Percentiles rank a stretch among this genome's conserved stretches.
Conservation (phyloP, 2,797 vertebrate genomes). For the Pyrocephalus nanus region DNA sequence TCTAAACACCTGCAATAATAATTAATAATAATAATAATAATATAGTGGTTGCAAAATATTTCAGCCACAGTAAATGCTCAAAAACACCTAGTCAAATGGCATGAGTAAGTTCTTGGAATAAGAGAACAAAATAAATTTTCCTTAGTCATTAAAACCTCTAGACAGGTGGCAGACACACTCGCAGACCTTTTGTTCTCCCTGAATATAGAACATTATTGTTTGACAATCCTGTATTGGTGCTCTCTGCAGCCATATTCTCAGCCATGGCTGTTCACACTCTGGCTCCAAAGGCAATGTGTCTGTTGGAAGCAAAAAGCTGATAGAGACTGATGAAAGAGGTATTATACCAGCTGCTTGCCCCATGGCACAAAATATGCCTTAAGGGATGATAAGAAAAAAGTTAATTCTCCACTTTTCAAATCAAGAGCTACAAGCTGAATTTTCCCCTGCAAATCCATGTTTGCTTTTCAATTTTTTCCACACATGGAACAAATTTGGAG, state of each 20-base stretch:
- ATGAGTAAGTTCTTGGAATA: background rate
- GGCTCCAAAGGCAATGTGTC: background rate
- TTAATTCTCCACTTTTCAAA: background rate
- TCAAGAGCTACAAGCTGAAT: background rate
- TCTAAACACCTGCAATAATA: background rate
- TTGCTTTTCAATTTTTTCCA: background rate
- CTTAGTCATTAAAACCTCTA: background rate
- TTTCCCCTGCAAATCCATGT: background rate
- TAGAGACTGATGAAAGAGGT: background rate
- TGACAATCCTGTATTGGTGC: background rate
- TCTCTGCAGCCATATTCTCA: background rate
- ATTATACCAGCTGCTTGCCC: background rate
- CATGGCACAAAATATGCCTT: background rate
- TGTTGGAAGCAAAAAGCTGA: background rate
- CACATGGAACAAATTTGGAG: background rate
- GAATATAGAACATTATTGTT: background rate
- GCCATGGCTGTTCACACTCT: accelerated
- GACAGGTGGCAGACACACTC: background rate
- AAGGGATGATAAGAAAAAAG: background rate
- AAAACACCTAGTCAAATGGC: background rate
- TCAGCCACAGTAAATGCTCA: background rate
- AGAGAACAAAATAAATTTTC: background rate
- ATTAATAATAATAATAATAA: background rate
- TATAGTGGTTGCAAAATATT: background rate
- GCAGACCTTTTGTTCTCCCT: background rate